These are phyloP conservation scores for Pomatostomus ruficeps DNA, from an alignment of 2,113 vertebrate genomes.

Conservation along the genomic window DNA sequence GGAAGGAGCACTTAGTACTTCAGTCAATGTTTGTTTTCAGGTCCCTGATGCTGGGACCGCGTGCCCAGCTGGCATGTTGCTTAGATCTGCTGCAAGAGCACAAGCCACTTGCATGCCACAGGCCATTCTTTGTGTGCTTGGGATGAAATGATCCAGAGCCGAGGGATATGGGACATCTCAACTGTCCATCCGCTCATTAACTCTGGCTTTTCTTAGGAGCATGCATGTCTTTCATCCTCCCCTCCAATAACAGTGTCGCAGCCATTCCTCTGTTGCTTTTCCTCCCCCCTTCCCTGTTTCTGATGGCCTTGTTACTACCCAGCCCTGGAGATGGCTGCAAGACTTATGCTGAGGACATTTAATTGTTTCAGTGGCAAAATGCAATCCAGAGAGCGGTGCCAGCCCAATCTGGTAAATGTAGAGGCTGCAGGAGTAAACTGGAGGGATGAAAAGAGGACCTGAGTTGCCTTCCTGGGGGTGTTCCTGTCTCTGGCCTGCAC, in stretches of 20 bases:
- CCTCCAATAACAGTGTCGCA: background rate
- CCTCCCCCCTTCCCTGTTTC: background rate
- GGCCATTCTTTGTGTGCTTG: background rate
- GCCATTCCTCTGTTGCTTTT: background rate
- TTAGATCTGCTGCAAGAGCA: background rate
- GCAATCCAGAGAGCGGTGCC: background rate
- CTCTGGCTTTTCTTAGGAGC: background rate
- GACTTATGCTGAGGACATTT: background rate
- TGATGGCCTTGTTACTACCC: background rate
- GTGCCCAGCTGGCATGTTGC: background rate
- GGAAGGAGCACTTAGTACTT: slow-evolving; percentile 35
- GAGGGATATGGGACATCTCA: background rate
- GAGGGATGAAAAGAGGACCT: background rate
- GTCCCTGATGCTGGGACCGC: background rate
- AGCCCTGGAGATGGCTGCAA: background rate
- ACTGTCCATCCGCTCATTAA: background rate
- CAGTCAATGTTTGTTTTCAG: background rate
- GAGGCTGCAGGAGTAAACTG: background rate
- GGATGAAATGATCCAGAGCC: background rate
- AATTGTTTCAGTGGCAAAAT: background rate
- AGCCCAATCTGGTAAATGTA: background rate
- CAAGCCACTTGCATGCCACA: background rate
- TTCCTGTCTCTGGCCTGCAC: background rate
- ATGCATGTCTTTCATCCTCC: background rate
- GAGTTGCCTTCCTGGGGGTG: background rate